A percentile compares a stretch with the other conserved stretches of the same genome.
Conservation (phyloP, 2,797 vertebrate species). For the Pelochelys cantorii region DNA sequence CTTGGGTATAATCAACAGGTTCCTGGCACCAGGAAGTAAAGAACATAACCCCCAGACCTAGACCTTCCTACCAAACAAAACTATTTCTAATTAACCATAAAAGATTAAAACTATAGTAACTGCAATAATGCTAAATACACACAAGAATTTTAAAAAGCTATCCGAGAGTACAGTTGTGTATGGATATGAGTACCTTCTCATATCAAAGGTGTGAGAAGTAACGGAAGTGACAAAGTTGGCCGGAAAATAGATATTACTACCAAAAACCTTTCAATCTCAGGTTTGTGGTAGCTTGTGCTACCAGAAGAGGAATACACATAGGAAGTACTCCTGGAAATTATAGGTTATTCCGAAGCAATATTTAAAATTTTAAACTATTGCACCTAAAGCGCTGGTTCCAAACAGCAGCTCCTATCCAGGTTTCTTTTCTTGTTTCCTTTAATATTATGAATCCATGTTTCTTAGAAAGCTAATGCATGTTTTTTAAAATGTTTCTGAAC, state of each 20-base stretch:
- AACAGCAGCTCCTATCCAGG: background rate
- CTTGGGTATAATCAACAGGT: background rate
- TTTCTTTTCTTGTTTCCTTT: background rate
- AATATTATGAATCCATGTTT: background rate
- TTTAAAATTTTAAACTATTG: background rate
- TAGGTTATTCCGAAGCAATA: background rate
- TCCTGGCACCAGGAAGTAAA: background rate
- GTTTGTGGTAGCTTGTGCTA: background rate
- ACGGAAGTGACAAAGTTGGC: background rate
- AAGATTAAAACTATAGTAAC: background rate
- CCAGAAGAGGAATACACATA: background rate
- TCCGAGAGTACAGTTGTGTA: background rate
- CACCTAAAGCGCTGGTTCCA: background rate
- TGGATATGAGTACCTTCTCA: background rate
- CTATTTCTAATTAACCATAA: background rate
- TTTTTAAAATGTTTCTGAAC: fast-evolving
- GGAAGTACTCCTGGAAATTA: background rate
- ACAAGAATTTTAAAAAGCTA: background rate
- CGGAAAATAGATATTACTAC: background rate
- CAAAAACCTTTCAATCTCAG: background rate
- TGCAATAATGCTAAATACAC: background rate
- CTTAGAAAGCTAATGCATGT: background rate
- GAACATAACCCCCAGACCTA: background rate
- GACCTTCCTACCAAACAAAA: background rate
- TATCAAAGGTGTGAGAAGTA: background rate